Evolutionary conservation across 2,797 vertebrate genomes (phyloP), one percentile per base, ranked within the genome.

Genomic region (Limosa lapponica): DNA sequence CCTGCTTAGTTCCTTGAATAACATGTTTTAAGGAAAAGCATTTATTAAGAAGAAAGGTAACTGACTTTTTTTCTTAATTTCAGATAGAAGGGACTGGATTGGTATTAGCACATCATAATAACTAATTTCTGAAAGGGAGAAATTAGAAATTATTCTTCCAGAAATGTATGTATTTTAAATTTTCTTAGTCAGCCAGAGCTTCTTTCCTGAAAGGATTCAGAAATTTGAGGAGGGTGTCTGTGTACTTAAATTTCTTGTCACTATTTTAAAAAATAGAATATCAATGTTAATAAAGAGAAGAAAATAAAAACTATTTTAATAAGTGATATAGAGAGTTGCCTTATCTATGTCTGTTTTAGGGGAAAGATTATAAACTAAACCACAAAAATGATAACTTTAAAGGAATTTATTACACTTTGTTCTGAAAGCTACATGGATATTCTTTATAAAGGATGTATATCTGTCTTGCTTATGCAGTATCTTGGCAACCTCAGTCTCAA

Each of bases 11-110:
- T 73, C 71, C 28, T 72, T 59, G 43, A 55, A 34, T 46, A 28
- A 36, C 2, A 2, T 37, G 10, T 32, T 58, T 28, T 69, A 73
- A 46, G 32, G 37, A 30, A 78, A 48, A 12, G 15, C 32, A 0
- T 61, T 77, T 37, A 1, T 49, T 37, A 17, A 34, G 43, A 48
- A 32, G 54, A 48, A 67, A 32, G 0, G 0, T n/a, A 49, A 52
- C 36, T 11, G 43, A 17, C 70, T 78, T 59, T 67, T 58, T 67
- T 22, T 55, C 20, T 49, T 2, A 64, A 81, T 52, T 57, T 83
- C 72, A n/a, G 10, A 13, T 59, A 17, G 19, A 52, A 24, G 20
- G 17, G 46, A 12, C 34, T 34, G 57, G 5, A 5, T 57, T 57
- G 49, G 28, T 71, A 22, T 78, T 36, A 34, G 11, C 78, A 7